phyloP scores from a whole-genome alignment of 2,797 vertebrate genomes.

The Coracias cyanogaster region DNA sequence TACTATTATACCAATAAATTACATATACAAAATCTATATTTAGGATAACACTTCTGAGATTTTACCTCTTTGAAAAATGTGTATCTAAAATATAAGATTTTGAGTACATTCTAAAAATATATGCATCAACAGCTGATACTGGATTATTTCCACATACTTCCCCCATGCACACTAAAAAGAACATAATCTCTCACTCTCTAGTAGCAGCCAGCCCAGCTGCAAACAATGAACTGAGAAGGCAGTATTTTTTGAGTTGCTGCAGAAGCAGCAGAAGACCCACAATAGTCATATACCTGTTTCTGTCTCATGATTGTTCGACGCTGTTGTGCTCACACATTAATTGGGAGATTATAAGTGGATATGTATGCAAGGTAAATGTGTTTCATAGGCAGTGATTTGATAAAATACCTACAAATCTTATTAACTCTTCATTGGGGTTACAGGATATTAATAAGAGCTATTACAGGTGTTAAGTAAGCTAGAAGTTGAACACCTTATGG shows the following conservation, averaged over 20 bases:
- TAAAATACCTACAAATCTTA: not conserved
- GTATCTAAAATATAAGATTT: not conserved
- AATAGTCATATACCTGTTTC: not conserved
- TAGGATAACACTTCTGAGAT: not conserved
- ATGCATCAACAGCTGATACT: not conserved
- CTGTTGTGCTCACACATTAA: not conserved
- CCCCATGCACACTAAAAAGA: not conserved
- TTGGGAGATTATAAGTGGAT: not conserved
- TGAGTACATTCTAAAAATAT: not conserved
- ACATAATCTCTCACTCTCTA: not conserved
- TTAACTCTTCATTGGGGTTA: not conserved
- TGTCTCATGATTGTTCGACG: accelerated
- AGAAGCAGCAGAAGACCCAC: not conserved
- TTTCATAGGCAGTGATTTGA: not conserved
- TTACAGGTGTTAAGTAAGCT: not conserved
- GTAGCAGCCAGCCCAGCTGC: not conserved
- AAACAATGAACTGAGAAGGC: not conserved
- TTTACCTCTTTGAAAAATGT: not conserved
- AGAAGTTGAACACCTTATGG: too few relatives aligned
- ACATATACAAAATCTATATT: not conserved
- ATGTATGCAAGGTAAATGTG: not conserved
- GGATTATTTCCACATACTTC: not conserved
- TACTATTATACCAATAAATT: not conserved
- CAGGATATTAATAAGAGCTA: not conserved
- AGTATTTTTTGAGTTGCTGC: not conserved